phyloP scores from a whole-genome alignment of 2,113 vertebrate species.

The Cathartes aura region DNA sequence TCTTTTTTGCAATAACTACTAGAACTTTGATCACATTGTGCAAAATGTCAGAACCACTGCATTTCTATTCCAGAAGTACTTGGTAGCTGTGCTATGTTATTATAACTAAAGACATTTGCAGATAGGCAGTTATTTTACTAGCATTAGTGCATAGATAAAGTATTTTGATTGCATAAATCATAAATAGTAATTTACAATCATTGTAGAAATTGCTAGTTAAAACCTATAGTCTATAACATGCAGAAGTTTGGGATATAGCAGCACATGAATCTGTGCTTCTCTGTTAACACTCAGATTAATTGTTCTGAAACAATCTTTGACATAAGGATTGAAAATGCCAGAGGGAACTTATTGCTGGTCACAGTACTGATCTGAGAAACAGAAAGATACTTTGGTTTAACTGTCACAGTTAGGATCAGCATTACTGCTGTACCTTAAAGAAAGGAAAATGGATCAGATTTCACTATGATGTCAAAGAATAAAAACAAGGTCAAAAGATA shows the following conservation, averaged over 20 bases:
- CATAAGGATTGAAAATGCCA: not conserved
- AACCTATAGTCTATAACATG: not conserved
- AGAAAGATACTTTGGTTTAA: not conserved
- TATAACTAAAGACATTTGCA: not conserved
- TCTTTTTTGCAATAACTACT: not conserved
- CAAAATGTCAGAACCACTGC: not conserved
- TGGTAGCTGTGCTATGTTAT: not conserved
- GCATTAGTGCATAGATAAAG: not conserved
- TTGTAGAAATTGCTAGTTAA: not conserved
- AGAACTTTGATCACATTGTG: not conserved
- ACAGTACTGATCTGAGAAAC: not conserved
- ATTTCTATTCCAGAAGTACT: not conserved
- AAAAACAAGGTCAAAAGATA: not conserved
- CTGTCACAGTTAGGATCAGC: not conserved
- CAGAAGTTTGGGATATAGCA: not conserved
- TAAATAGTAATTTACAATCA: not conserved
- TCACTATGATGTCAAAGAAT: not conserved
- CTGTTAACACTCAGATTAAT: not conserved
- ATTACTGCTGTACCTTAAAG: not conserved
- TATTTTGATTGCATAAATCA: not conserved
- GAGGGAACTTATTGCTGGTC: not conserved
- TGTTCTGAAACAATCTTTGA: not conserved
- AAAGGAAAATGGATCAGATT: not conserved
- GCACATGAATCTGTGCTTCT: not conserved
- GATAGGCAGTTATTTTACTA: not conserved